phyloP scores from a whole-genome alignment of 2,113 vertebrate species.

The Lagopus muta region DNA sequence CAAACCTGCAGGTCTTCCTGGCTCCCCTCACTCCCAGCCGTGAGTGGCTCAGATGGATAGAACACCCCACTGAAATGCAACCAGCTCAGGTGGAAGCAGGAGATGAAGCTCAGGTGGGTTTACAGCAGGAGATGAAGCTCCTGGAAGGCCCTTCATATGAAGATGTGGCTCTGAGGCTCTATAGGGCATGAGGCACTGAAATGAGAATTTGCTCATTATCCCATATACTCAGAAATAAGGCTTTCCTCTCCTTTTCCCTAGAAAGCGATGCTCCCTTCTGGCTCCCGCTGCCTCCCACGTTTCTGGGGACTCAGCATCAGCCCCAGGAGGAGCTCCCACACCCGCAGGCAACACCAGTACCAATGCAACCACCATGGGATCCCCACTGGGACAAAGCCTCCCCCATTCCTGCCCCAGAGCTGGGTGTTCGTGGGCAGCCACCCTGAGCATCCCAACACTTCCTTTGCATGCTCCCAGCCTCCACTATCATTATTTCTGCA shows the following conservation, averaged over 20 bases:
- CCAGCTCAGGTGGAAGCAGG: background rate
- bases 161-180: background rate
- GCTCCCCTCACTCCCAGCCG: background rate
- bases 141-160: background rate
- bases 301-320: background rate
- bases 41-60: background rate
- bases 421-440: background rate
- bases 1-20: background rate
- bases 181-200: no score
- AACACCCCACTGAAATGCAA: background rate
- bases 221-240: background rate
- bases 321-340: fast-evolving
- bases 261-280: background rate
- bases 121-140: background rate
- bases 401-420: background rate
- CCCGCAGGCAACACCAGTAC: background rate
- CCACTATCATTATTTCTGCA: background rate
- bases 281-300: background rate
- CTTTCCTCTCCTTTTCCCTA: background rate
- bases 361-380: background rate
- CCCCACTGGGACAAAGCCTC: background rate
- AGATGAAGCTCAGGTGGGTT: background rate
- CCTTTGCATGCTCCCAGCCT: background rate
- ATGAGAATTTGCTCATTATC: background rate
- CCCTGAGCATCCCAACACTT: background rate